Evolutionary conservation across 2,797 vertebrate species (phyloP).

Genomic region (Pseudochromis fuscus): DNA sequence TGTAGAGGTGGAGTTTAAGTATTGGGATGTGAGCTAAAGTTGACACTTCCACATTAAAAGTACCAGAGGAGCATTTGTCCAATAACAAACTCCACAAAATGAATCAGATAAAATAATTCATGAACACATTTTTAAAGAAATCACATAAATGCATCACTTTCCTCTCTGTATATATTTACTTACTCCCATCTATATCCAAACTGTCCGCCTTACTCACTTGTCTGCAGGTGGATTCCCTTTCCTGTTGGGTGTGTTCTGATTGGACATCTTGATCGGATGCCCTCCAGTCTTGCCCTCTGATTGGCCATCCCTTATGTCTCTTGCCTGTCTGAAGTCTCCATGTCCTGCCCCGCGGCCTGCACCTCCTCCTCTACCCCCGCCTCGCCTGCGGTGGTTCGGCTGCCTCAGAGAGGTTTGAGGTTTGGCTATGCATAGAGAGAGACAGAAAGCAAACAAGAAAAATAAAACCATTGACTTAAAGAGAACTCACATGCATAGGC

Average conservation of each 20-base stretch:
- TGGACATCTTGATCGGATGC: conserved; percentile 66
- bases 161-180: background rate
- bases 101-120: background rate
- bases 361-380: conserved; percentile 58
- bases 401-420: conserved; percentile 83
- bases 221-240: conserved; percentile 66
- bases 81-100: background rate
- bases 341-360: conserved; percentile 67
- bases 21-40: background rate
- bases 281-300: conserved; percentile 71
- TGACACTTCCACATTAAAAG: background rate
- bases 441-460: conserved; percentile 30
- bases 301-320: conserved; percentile 75
- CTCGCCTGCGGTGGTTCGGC: conserved; percentile 71
- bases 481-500: background rate
- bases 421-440: conserved; percentile 68
- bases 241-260: conserved; percentile 66
- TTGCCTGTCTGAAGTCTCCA: conserved; percentile 75
- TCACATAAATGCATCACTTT: background rate
- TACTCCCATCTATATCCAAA: background rate
- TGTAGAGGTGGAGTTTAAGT: background rate
- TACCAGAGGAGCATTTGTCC: background rate
- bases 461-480: background rate
- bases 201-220: conserved; percentile 68
- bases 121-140: background rate